A percentile compares a stretch with the other conserved stretches of the same genome.
Evolutionary conservation across 2,113 vertebrate species (phyloP).

Genomic region (Neodon shergylaensis): DNA sequence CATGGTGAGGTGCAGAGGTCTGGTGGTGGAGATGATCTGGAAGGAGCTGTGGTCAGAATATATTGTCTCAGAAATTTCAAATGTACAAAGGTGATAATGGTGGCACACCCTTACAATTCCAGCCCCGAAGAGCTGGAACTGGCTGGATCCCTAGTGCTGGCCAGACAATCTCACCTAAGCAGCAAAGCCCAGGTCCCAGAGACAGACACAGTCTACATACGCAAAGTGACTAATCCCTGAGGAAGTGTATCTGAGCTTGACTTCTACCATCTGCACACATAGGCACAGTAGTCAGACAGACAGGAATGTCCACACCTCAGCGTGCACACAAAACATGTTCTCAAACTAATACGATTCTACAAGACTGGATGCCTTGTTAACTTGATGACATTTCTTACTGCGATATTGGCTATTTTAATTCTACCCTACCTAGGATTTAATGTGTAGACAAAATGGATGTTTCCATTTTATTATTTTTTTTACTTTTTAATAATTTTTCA

Average conservation of each 20-base stretch:
- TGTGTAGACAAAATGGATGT: neutral
- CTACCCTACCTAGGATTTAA: neutral
- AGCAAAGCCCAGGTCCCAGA: neutral
- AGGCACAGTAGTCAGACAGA: neutral
- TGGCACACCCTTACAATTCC: neutral
- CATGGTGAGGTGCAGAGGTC: neutral
- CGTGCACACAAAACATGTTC: neutral
- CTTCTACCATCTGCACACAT: neutral
- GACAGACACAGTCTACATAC: neutral
- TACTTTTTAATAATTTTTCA: neutral
- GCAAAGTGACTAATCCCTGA: neutral
- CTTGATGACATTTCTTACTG: neutral
- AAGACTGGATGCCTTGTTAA: neutral
- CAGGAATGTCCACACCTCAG: neutral
- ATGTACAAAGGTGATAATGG: neutral
- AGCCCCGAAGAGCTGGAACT: too few relatives aligned
- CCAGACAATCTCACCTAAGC: neutral
- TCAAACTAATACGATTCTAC: slow-evolving; percentile 16
- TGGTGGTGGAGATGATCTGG: neutral
- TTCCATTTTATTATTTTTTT: neutral
- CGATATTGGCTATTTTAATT: neutral
- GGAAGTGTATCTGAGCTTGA: neutral
- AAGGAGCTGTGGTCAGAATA: neutral
- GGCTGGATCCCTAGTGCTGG: too few relatives aligned
- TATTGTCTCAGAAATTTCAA: neutral